Conservation (phyloP, 2,888 invertebrate genomes). For the Limulus polyphemus region DNA sequence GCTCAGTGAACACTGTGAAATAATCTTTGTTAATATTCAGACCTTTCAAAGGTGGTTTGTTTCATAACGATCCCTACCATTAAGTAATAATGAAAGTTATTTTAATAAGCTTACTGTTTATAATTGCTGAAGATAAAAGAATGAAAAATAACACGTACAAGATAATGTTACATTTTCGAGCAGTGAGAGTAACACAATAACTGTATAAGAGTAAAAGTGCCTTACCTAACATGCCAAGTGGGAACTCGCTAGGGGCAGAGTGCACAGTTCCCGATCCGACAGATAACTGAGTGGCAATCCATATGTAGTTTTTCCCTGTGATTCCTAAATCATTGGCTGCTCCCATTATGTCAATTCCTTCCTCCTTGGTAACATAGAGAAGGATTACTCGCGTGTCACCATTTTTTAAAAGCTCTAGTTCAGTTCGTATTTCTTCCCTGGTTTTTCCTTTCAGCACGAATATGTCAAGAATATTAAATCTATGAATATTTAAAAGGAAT, state of each 20-base stretch:
- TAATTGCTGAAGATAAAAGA: no score
- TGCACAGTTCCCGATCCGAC: slow-evolving; percentile 53
- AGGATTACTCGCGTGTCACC: slow-evolving; percentile 87
- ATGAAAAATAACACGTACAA: no score
- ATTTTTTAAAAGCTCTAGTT: slow-evolving; percentile 66
- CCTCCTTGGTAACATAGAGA: slow-evolving; percentile 75
- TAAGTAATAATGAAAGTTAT: no score
- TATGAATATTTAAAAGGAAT: slow-evolving; percentile 31
- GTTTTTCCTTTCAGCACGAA: slow-evolving; percentile 26
- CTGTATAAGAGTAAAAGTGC: no score
- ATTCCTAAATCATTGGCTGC: slow-evolving; percentile 59
- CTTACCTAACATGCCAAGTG: slow-evolving; percentile 77
- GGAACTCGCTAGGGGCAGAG: slow-evolving; percentile 62
- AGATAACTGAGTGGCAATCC: slow-evolving; percentile 92
- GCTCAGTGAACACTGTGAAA: no score
- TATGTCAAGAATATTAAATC: slow-evolving; percentile 77
- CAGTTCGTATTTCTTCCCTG: slow-evolving; percentile 49
- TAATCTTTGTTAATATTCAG: no score
- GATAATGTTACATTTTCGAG: no score
- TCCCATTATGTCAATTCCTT: slow-evolving; percentile 67
- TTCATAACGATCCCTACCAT: no score
- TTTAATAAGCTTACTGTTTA: no score
- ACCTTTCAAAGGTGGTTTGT: no score
- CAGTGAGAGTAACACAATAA: no score
- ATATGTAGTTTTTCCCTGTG: slow-evolving; percentile 80